Base-by-base conservation (phyloP, 2,888 invertebrate genomes). In the Euspilapteryx auroguttella region DNA sequence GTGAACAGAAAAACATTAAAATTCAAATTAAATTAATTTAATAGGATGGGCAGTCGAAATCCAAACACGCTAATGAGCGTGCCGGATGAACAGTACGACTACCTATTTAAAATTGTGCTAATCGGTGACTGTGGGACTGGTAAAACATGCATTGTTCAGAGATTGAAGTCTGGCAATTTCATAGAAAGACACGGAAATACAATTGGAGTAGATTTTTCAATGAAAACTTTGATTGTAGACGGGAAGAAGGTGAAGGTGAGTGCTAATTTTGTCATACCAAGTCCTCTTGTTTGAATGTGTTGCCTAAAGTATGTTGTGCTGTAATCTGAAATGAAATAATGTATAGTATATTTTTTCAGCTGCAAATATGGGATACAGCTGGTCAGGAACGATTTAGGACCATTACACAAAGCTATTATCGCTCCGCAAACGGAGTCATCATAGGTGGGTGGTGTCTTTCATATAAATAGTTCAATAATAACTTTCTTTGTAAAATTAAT, bases 311-410 rank as follows among this genome's bases (percentile, higher is more conserved):
- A n/a, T n/a, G n/a, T n/a, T n/a, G n/a, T n/a, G n/a, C n/a, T n/a
- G 17, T 8, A 17, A 17, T 17, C 17, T 8, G n/a, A n/a, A n/a
- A n/a, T n/a, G n/a, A n/a, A n/a, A n/a, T n/a, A n/a, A n/a, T n/a
- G n/a, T n/a, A 21, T 33, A 13, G 22, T 31, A 32, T 41, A 25
- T 28, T 64, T 65, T 64, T 65, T 39, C 59, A 92, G 91, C 78
- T 92, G 35, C 94, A 94, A 80, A 94, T 96, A 53, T 95, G 95
- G 95, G 95, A 96, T 66, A 96, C 95, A 7, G 95, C 96, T 30
- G 96, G 96, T 0, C 96, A 96, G 54, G 96, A 97, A 63, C 79
- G 96, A 36, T 96, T 97, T 68, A 83, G 96, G 34, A 96, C 96
- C 4, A 96, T 97, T 43, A 97, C 96, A 1, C 96, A 96, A 58